Base-by-base conservation (phyloP, 2,113 vertebrate genomes). In the Miniopterus natalensis region DNA sequence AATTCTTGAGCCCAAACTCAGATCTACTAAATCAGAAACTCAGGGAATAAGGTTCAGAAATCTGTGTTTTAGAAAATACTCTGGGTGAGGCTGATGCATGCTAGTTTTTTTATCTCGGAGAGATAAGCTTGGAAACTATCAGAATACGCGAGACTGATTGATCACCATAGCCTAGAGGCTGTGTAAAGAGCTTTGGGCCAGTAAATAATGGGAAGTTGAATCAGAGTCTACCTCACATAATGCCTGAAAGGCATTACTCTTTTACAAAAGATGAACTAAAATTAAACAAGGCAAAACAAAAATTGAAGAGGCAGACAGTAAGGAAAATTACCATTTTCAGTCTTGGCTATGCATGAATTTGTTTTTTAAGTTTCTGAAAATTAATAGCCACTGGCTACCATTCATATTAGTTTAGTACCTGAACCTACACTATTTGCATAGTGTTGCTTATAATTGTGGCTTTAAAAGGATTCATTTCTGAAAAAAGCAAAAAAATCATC, bases 391-490 rank as follows among this genome's bases (percentile, higher is more conserved):
- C 74, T 36, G 31, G 27, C 70, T 68, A 31, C 53, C 27, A 57
- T 71, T 71, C 36, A 57, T 27, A 14, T 21, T 13, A 21, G 9
- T 53, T 51, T 84, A 47, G 36, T 61, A n/a, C 63, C 42, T 73
- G 42, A 83, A 65, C 45, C 53, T 71, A 40, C 2, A 40, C 12
- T 42, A 25, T 84, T 80, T 74, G 45, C 57, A 49, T 79, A 27
- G 31, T 95, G 2, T 88, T 61, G 25, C 49, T 55, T 61, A 36
- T 68, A 23, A 45, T 68, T 86, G 1, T 87, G 14, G 63, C 91
- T 92, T 91, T 87, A 42, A 90, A 81, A 88, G 49, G 55, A 55
- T 55, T 94, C 40, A n/a, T 83, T 73, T 66, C 55, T 81, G n/a
- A 80, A 11, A 84, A 79, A 86, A 79, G 55, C 47, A 90, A 17